Conservation (phyloP, 2,888 invertebrate species). For the Caenorhabditis imperialis region DNA sequence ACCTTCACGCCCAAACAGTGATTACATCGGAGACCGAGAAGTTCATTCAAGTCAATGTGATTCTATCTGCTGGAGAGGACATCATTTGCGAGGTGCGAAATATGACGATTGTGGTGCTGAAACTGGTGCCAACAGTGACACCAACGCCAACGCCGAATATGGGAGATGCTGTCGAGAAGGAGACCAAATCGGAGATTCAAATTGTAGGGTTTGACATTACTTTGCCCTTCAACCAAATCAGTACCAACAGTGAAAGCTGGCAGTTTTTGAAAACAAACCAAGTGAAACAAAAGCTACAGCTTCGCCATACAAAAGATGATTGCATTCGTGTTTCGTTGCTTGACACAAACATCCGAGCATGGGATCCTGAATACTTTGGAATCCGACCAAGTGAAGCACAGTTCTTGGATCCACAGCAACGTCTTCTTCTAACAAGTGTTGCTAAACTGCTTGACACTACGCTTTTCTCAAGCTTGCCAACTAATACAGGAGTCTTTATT, state of each 20-base stretch:
- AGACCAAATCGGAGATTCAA: slow-evolving; percentile 30
- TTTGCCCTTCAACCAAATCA: slow-evolving; percentile 39
- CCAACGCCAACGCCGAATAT: slow-evolving; percentile 30
- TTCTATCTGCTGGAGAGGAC: slow-evolving; percentile 26
- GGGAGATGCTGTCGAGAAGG: slow-evolving; percentile 2
- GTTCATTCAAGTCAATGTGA: slow-evolving; percentile 62
- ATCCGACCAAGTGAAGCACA: slow-evolving; percentile 76
- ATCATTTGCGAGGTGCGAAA: slow-evolving; percentile 55
- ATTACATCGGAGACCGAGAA: slow-evolving; percentile 61
- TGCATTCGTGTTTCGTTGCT: slow-evolving; percentile 27
- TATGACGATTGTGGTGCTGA: slow-evolving; percentile 58
- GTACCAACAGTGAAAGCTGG: slow-evolving; percentile 37
- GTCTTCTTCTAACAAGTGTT: slow-evolving; percentile 82
- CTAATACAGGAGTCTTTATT: slow-evolving; percentile 92
- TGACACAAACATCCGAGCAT: slow-evolving; percentile 62
- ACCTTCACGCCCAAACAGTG: slow-evolving; percentile 26
- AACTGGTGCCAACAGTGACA: slow-evolving; percentile 11
- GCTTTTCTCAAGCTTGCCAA: slow-evolving; percentile 85
- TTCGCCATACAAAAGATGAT: slow-evolving; percentile 10
- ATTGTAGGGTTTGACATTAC: slow-evolving; percentile 53
- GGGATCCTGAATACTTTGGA: slow-evolving; percentile 79
- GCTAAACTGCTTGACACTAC: slow-evolving; percentile 80
- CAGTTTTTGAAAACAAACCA: slow-evolving; percentile 41
- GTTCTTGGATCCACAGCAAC: slow-evolving; percentile 92
- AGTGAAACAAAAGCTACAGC: slow-evolving; percentile 25